Percentiles rank a stretch among this genome's conserved stretches.
These are phyloP conservation scores for Aselliscus stoliczkanus DNA, from an alignment of 2,797 vertebrate genomes.

Conservation along the genomic window DNA sequence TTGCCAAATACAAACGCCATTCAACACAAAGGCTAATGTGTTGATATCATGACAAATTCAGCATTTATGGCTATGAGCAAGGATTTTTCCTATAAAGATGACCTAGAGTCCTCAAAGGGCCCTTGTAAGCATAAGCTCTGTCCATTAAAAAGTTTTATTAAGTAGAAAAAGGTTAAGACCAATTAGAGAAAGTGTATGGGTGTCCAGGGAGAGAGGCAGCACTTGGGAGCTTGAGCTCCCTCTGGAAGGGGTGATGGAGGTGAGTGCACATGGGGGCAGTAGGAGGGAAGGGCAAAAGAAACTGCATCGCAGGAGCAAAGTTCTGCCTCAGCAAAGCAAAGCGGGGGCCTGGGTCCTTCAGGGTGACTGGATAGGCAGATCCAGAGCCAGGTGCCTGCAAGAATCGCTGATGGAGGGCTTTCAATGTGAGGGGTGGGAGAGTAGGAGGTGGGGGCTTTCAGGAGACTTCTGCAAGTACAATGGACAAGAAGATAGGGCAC, in stretches of 20 bases:
- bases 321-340: background rate
- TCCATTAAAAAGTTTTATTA: background rate
- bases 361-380: background rate
- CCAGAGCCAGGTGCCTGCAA: background rate
- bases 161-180: background rate
- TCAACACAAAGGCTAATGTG: background rate
- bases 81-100: background rate
- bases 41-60: background rate
- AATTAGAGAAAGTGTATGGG: background rate
- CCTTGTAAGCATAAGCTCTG: background rate
- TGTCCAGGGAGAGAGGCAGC: background rate
- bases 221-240: rapidly evolving
- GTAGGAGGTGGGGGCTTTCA: background rate
- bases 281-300: too few relatives aligned
- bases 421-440: background rate
- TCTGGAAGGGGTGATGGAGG: background rate
- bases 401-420: background rate
- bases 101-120: background rate
- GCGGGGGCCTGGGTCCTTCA: background rate
- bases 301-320: background rate
- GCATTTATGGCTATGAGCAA: background rate
- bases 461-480: background rate
- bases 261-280: background rate
- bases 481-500: background rate
- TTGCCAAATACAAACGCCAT: background rate